Percentiles rank a stretch among this genome's conserved stretches.
Conservation (phyloP, 1,140 invertebrate species). For the Plectrocnemia conspersa region DNA sequence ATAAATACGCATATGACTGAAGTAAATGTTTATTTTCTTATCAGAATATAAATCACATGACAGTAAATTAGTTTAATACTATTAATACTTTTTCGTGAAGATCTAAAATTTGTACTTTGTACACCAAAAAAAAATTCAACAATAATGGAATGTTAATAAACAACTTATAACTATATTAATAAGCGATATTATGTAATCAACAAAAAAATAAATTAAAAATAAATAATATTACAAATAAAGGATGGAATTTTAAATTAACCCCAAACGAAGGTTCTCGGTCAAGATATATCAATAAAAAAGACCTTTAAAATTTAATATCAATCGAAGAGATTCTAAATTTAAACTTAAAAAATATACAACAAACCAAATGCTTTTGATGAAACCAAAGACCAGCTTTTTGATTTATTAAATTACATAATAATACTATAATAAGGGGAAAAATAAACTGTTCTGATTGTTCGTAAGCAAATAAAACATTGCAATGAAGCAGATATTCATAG, state of each 20-base stretch:
- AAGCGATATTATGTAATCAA: background rate
- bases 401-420: too few relatives aligned
- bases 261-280: background rate
- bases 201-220: background rate
- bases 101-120: conserved; percentile 17
- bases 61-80: conserved; percentile 9
- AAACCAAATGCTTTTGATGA: too few relatives aligned
- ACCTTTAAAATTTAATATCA: background rate
- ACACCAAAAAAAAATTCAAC: conserved; percentile 8
- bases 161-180: background rate
- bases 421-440: too few relatives aligned
- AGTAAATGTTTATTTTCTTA: conserved; percentile 18
- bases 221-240: background rate
- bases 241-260: background rate
- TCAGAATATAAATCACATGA: conserved; percentile 19
- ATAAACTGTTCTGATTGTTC: too few relatives aligned
- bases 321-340: too few relatives aligned
- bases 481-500: background rate
- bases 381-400: too few relatives aligned
- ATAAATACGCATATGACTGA: conserved; percentile 1
- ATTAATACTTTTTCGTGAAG: conserved; percentile 16
- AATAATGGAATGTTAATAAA: conserved; percentile 14
- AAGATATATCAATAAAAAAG: background rate
- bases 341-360: too few relatives aligned
- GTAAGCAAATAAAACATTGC: too few relatives aligned